phyloP scores from a whole-genome alignment of 2,888 invertebrate genomes.

The Phaonia tiefii region DNA sequence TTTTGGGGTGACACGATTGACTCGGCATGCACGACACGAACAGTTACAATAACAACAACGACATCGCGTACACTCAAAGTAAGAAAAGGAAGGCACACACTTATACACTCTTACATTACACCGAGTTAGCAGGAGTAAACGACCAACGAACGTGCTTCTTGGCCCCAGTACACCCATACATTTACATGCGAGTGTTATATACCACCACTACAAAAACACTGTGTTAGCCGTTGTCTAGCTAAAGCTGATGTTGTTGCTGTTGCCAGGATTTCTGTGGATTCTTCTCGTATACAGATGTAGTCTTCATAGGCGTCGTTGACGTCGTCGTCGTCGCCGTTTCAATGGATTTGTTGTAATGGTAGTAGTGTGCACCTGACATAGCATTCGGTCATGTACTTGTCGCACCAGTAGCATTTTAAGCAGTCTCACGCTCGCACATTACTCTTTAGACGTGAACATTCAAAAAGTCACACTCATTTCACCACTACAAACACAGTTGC shows the following conservation, averaged over 20 bases:
- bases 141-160: conserved; percentile 70
- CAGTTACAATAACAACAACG: conserved; percentile 56
- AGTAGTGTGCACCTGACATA: conserved; percentile 76
- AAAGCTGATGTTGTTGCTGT: conserved; percentile 40
- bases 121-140: conserved; percentile 67
- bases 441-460: conserved; percentile 69
- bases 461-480: conserved; percentile 47
- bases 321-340: conserved; percentile 1
- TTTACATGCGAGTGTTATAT: conserved; percentile 32
- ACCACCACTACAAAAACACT: background rate
- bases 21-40: conserved; percentile 73
- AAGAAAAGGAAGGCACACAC: conserved; percentile 39
- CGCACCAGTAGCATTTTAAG: conserved; percentile 81
- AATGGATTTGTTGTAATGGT: too few relatives aligned
- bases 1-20: conserved; percentile 76
- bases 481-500: conserved; percentile 43
- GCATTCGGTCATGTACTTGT: conserved; percentile 79
- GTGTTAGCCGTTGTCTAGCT: background rate
- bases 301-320: background rate
- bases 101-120: conserved; percentile 40
- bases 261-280: conserved; percentile 55
- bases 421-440: conserved; percentile 80
- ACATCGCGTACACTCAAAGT: conserved; percentile 70
- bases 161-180: conserved; percentile 3
- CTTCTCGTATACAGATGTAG: conserved; percentile 12